Conservation (phyloP, 2,797 vertebrate genomes). For the Phataginus tetradactyla region DNA sequence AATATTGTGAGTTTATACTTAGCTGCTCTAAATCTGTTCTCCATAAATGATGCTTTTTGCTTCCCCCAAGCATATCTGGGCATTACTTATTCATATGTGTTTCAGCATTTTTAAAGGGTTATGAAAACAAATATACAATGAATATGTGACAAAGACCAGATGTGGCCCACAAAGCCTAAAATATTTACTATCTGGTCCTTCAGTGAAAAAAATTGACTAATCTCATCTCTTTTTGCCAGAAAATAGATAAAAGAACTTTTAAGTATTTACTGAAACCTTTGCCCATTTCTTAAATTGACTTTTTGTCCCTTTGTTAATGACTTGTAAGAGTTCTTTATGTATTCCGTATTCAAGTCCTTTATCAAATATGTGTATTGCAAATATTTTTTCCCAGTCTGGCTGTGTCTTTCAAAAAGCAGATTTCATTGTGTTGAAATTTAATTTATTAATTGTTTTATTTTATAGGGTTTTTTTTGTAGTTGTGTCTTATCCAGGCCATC, state of each 20-base stretch:
- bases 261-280: not conserved
- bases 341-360: not conserved
- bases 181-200: not conserved
- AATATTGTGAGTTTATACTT: constrained; percentile 7
- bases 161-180: not conserved
- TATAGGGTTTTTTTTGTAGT: not conserved
- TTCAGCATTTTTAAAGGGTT: not conserved
- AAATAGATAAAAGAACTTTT: not conserved
- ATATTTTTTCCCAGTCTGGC: not conserved
- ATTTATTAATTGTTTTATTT: not conserved
- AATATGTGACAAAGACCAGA: not conserved
- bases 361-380: not conserved
- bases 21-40: constrained; percentile 21
- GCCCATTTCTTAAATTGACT: not conserved
- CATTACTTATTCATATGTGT: not conserved
- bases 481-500: not conserved
- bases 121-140: not conserved
- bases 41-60: not conserved
- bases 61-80: not conserved
- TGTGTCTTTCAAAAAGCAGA: not conserved
- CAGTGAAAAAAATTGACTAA: not conserved
- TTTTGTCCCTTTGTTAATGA: constrained; percentile 21
- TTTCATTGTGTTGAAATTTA: not conserved
- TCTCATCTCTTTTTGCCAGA: not conserved
- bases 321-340: not conserved